Base-by-base conservation (phyloP, 1,140 invertebrate species). In the Idris sp. region DNA sequence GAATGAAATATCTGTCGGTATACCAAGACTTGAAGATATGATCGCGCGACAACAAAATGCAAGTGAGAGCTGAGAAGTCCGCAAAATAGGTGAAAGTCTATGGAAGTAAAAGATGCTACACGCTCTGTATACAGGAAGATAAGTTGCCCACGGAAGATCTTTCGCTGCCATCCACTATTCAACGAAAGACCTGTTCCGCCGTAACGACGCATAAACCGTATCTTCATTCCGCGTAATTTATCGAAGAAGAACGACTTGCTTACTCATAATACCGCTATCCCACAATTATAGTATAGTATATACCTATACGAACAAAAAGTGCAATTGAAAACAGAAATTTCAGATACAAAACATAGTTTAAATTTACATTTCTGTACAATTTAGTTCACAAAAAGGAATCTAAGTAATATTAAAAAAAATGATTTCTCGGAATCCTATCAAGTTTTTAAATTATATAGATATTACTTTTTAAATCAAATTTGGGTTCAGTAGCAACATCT, bases 31-130 rank as follows among this genome's bases (percentile, higher is more conserved):
- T 25, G 33, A 44, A 36, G 51, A 44, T 64, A 65, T 13, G 49
- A 61, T 62, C 56, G 59, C 26, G 25, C 36, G 61, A 65, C 58
- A 46, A 49, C 25, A 74, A 72, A 82, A 77, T 79, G 79, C 74
- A 78, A 84, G 82, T 77, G 81, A 83, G 81, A 80, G 76, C 36
- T 18, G 13, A 48, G 41, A n/a, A n/a, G n/a, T n/a, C 62, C 43
- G 62, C 56, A 69, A 78, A 81, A 72, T 78, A 80, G 79, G 82
- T 81, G 82, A 83, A 84, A 84, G 83, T 83, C 80, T 69, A 71
- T 38, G 64, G 74, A 43, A 49, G 53, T 49, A 51, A 61, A 59
- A 71, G 67, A 76, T 14, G 25, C 30, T 11, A 58, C 35, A 35
- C 36, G 41, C 49, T 19, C 14, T 15, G 41, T 43, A 53, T 14